Evolutionary conservation across 2,888 invertebrate genomes (phyloP).

Genomic region (Torymus aiolomorphi): DNA sequence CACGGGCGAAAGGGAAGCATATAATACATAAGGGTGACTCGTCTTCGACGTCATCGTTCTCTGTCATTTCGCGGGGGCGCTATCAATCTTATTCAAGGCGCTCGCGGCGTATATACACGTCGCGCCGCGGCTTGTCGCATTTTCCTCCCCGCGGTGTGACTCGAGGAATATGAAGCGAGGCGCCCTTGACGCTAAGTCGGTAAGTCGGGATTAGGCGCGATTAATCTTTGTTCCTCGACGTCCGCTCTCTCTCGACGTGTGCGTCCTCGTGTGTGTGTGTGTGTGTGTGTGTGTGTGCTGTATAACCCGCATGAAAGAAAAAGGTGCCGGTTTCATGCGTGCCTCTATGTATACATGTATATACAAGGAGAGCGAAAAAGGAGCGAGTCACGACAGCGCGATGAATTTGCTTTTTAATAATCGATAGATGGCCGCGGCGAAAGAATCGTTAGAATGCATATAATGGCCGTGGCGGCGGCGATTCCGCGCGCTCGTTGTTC

Average conservation of each 20-base stretch:
- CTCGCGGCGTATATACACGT: not conserved
- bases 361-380: constrained; percentile 29
- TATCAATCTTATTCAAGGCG: constrained; percentile 56
- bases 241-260: constrained; percentile 13
- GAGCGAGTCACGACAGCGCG: constrained; percentile 58
- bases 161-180: constrained; percentile 55
- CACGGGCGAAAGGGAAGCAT: not conserved
- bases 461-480: not conserved
- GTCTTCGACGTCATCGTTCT: constrained; percentile 14
- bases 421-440: constrained; percentile 33
- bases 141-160: constrained; percentile 38
- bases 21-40: not conserved
- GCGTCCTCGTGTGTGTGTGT: not conserved
- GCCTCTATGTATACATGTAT: not conserved
- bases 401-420: constrained; percentile 54
- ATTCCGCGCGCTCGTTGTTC: no score
- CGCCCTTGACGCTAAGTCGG: constrained; percentile 54
- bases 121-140: constrained; percentile 52
- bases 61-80: constrained; percentile 10
- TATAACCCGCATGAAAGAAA: not conserved
- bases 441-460: constrained; percentile 49
- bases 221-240: constrained; percentile 61
- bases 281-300: no score
- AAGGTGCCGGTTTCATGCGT: not conserved
- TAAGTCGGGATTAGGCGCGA: constrained; percentile 58